phyloP scores from a whole-genome alignment of 2,888 invertebrate genomes.

The Carpatolechia fugitivella region DNA sequence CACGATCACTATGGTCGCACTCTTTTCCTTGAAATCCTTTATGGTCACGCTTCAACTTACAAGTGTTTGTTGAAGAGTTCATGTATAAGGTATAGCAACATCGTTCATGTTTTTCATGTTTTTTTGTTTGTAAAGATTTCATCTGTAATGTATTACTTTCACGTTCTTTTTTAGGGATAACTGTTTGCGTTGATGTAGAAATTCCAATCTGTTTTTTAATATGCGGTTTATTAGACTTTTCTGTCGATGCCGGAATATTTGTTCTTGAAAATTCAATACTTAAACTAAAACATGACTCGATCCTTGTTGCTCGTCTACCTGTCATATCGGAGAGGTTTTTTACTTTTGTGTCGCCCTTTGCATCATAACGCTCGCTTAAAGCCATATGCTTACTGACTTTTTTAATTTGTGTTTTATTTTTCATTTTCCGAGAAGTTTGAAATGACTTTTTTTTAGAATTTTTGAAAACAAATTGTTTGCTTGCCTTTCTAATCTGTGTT shows the following conservation, averaged over 20 bases:
- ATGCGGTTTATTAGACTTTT: not conserved
- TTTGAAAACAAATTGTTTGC: no score
- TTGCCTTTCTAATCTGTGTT: no score
- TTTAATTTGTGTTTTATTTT: no score
- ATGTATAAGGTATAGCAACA: not conserved
- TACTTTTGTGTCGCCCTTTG: no score
- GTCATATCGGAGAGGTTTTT: not conserved
- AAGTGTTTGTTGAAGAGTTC: not conserved
- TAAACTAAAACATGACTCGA: constrained; percentile 21
- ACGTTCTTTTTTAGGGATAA: no score
- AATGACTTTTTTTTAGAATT: no score
- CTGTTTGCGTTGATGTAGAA: not conserved
- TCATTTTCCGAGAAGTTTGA: no score
- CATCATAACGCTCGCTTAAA: no score
- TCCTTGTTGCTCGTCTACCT: not conserved
- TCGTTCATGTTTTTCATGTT: not conserved
- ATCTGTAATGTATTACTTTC: not conserved
- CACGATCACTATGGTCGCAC: not conserved
- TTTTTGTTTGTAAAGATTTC: not conserved
- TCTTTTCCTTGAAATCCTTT: not conserved
- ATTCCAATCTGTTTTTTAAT: not conserved
- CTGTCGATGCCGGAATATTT: not conserved
- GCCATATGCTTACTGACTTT: no score
- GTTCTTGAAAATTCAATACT: constrained; percentile 32
- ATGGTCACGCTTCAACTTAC: not conserved